Evolutionary conservation across 2,888 invertebrate genomes (phyloP), one percentile per base, ranked within the genome.

Genomic region (Tuta absoluta): DNA sequence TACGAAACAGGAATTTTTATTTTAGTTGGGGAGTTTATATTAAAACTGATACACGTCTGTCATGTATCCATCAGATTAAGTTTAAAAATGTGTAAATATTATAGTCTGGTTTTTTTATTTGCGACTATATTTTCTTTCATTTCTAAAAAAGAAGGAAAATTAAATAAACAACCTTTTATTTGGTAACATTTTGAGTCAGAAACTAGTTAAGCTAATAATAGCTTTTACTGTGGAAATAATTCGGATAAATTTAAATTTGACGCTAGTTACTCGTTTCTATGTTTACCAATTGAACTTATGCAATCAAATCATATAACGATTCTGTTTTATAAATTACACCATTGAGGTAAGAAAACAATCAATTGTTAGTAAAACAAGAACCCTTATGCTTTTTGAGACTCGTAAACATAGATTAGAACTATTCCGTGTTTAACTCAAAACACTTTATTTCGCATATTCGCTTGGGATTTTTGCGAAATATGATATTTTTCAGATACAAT

Each of bases 271-370:
- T n/a, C 37, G 37, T 37, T 37, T 37, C 8, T 37, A 1, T 8
- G 12, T 11, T 37, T 37, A 37, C 8, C 33, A 33, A 8, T 38
- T 49, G 49, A 49, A 49, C 19, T 49, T 49, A 14, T 14, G 23
- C 10, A 5, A 53, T 53, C 28, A 5, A 19, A 23, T 38, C 14
- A 28, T 51, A 51, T 24, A 4, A 28, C 28, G 19, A 41, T 10
- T 59, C 19, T 60, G 60, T 51, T 51, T 62, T 51, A 62, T 62
- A 62, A 62, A 62, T 62, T 51, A 62, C 45, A 5, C 60, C 17
- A 60, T 45, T 60, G 23, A 45, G 14, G 38, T 45, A 8, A 60
- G 21, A 60, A 41, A 45, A 60, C 60, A 60, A n/a, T 45, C 17
- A 33, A 28, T 56, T 28, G 33, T 56, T 56, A 17, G 28, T 10